phyloP scores from a whole-genome alignment of 2,113 vertebrate species.

The Lutjanus erythropterus region DNA sequence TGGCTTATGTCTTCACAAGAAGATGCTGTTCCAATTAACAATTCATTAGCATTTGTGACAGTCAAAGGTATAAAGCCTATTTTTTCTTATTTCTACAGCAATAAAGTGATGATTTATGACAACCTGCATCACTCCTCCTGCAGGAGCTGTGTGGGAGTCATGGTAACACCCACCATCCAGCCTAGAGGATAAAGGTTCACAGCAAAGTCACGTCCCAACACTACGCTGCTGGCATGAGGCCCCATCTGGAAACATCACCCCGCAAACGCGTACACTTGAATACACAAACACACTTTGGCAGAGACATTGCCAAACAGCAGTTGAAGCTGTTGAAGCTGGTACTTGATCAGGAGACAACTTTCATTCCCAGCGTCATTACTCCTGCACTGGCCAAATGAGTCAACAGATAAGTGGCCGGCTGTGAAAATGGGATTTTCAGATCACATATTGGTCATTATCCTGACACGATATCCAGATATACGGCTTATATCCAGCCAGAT shows the following conservation, averaged over 20 bases:
- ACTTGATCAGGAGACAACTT: conserved; percentile 25
- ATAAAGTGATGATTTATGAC: conserved; percentile 42
- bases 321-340: conserved; percentile 10
- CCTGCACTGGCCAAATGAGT: conserved; percentile 37
- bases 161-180: conserved; percentile 17
- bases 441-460: conserved; percentile 47
- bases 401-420: conserved; percentile 43
- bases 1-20: neutral
- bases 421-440: conserved; percentile 48
- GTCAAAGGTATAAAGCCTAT: neutral
- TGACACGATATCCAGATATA: conserved; percentile 20
- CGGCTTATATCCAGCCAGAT: neutral
- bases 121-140: conserved; percentile 37
- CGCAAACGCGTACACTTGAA: neutral
- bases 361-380: conserved; percentile 21
- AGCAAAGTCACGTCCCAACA: conserved; percentile 48
- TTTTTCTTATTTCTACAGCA: neutral
- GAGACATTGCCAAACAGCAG: conserved; percentile 48
- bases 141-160: conserved; percentile 15
- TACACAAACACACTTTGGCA: conserved; percentile 29
- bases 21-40: neutral
- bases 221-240: conserved; percentile 38
- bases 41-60: neutral
- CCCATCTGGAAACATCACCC: conserved; percentile 66
- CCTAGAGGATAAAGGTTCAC: conserved; percentile 33